Evolutionary conservation across 2,888 invertebrate genomes (phyloP).

Genomic region (Drosophila peninsularis): DNA sequence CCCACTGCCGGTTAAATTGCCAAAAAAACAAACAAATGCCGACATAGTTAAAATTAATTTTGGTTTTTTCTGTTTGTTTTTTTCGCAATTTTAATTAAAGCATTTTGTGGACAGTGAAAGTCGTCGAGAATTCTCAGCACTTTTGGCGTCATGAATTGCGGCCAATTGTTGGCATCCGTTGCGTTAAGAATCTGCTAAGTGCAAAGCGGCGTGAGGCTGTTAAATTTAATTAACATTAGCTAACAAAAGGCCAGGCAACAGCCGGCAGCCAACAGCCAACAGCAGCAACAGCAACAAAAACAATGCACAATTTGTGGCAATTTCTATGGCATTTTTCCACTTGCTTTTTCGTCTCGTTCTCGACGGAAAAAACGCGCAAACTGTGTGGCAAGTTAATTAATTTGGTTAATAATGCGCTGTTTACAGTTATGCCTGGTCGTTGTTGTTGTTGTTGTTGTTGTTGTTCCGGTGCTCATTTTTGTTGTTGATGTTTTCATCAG

Average conservation of each 20-base stretch:
- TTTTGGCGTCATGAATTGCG: conserved; percentile 60
- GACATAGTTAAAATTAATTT: conserved; percentile 75
- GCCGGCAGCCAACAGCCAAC: background rate
- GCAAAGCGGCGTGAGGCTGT: conserved; percentile 55
- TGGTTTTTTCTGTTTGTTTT: conserved; percentile 58
- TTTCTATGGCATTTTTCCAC: conserved; percentile 68
- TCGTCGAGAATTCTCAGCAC: conserved; percentile 25
- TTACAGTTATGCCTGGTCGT: conserved; percentile 51
- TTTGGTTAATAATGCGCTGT: conserved; percentile 57
- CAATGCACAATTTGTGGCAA: conserved; percentile 75
- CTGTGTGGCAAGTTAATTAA: conserved; percentile 72
- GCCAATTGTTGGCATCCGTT: conserved; percentile 74
- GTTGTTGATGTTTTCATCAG: conserved; percentile 49
- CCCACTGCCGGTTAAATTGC: conserved; percentile 58
- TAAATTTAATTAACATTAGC: conserved; percentile 69
- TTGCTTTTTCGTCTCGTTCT: conserved; percentile 33
- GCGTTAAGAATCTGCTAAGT: conserved; percentile 60
- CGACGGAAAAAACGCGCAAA: conserved; percentile 35
- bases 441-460: conserved; percentile 13
- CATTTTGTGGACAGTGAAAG: conserved; percentile 67
- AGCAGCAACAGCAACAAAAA: conserved; percentile 31
- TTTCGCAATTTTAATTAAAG: conserved; percentile 74
- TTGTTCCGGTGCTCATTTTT: conserved; percentile 39
- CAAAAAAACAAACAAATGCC: conserved; percentile 55
- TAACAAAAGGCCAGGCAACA: conserved; percentile 30